Evolutionary conservation across 2,888 invertebrate genomes (phyloP).

Genomic region (Scaeva pyrastri): DNA sequence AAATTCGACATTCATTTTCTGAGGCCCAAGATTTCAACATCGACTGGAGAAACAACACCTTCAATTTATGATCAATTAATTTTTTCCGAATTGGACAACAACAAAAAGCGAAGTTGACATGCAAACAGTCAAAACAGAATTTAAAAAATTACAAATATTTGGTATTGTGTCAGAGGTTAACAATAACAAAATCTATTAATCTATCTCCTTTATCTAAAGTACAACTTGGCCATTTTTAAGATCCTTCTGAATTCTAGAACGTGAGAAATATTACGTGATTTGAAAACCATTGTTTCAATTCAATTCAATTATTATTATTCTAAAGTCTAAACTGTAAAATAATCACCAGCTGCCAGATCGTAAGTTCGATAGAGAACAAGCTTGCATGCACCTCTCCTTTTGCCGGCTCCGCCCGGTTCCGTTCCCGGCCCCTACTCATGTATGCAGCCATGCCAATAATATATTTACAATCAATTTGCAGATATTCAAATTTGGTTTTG

Average conservation of each 20-base stretch:
- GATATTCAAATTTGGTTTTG: constrained; percentile 64
- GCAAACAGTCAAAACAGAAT: too few relatives aligned
- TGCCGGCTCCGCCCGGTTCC: too few relatives aligned
- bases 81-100: too few relatives aligned
- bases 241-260: constrained; percentile 64
- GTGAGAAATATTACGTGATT: constrained; percentile 61
- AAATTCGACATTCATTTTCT: too few relatives aligned
- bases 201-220: too few relatives aligned
- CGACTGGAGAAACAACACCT: too few relatives aligned
- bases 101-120: too few relatives aligned
- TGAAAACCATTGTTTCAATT: constrained; percentile 50
- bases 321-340: constrained; percentile 8
- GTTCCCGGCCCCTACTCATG: constrained; percentile 18
- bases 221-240: background rate
- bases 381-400: constrained; percentile 42
- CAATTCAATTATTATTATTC: constrained; percentile 30
- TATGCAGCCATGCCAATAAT: constrained; percentile 50
- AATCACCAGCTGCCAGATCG: constrained; percentile 64
- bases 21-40: too few relatives aligned
- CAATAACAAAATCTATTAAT: too few relatives aligned
- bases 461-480: constrained; percentile 35
- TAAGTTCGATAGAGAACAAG: constrained; percentile 51
- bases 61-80: too few relatives aligned
- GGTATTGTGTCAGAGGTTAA: too few relatives aligned
- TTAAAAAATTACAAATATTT: too few relatives aligned